Evolutionary conservation across 35 echinoderm and acorn worm species (phyloP), one percentile per base, ranked within the genome.

Genomic region (Chiridota heheva): DNA sequence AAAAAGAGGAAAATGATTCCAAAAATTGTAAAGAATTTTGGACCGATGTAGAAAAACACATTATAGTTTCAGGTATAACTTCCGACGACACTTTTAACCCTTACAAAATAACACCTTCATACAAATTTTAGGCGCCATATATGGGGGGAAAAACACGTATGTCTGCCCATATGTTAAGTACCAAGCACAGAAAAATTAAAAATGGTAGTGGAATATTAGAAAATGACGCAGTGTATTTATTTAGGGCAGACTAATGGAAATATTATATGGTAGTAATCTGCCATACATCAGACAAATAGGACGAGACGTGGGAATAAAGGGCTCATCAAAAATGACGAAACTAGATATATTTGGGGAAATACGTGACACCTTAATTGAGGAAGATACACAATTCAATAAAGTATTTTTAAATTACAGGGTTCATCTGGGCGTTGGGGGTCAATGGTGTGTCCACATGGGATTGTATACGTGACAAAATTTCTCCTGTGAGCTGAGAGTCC

Each of bases 361-460:
- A 15, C 29, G 73, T 37, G 73, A 77, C 36, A 39, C 48, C 17
- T 33, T 77, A 12, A 12, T 20, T 4, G 41, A 36, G 10, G 48
- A 77, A 20, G 20, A 59, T 10, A 37, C 73, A 15, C 56, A 77
- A 27, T 77, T 77, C 17, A 33, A 77, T 27, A 77, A 77, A 35
- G 10, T 77, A 2, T 77, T 77, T 58, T 6, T 55, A 77, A 77
- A 58, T 37, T 77, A 34, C 46, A 77, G 29, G 35, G 48, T 33
- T 77, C 49, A 32, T 20, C 59, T 31, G 60, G 81, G 15, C 45
- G 81, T 2, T 83, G 63, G 41, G 63, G 1, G 3, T 70, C 64
- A 5, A 58, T 62, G 46, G 33, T 72, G 31, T 86, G 72, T 77
- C 69, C 55, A 62, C 83, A 77, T 66, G 83, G 71, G 10, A 46